phyloP scores from a whole-genome alignment of 1,140 invertebrate genomes.

The Drosophila erecta region DNA sequence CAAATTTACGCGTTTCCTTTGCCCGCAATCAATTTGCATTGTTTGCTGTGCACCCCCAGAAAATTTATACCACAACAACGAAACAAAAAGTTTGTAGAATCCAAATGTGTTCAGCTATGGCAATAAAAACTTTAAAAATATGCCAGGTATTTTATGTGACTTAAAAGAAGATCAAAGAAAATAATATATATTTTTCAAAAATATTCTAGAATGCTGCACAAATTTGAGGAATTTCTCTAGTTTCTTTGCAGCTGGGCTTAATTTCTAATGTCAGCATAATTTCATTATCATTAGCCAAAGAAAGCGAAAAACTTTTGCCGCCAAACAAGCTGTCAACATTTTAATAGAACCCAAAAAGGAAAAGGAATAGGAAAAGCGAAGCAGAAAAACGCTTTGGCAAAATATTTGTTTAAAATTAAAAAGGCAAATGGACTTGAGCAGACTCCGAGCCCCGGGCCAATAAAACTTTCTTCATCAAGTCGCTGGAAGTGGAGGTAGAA shows the following conservation, averaged over 20 bases:
- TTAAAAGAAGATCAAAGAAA: no score
- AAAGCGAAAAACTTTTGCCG: slow-evolving; percentile 34
- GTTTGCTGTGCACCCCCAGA: slow-evolving; percentile 56
- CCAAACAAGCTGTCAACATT: slow-evolving; percentile 74
- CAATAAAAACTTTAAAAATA: no score
- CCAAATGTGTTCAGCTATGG: background rate
- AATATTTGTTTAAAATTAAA: slow-evolving; percentile 74
- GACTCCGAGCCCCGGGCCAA: slow-evolving; percentile 34
- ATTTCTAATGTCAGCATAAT: slow-evolving; percentile 33
- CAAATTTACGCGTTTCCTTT: slow-evolving; percentile 38
- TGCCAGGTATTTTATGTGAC: no score
- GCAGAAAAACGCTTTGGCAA: slow-evolving; percentile 44
- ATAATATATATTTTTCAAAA: background rate
- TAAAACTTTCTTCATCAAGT: slow-evolving; percentile 80
- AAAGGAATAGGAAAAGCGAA: slow-evolving; percentile 22
- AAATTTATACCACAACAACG: slow-evolving; percentile 24
- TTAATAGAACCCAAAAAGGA: slow-evolving; percentile 49
- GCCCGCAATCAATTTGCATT: slow-evolving; percentile 56
- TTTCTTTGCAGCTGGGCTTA: background rate
- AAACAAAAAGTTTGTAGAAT: background rate
- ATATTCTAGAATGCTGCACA: background rate
- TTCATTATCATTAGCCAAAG: slow-evolving; percentile 39
- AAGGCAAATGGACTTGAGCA: slow-evolving; percentile 51
- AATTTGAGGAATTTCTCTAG: background rate
- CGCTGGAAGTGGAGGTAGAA: slow-evolving; percentile 15